Base-by-base conservation (phyloP, 2,888 invertebrate genomes). In the Stratiomys singularior region DNA sequence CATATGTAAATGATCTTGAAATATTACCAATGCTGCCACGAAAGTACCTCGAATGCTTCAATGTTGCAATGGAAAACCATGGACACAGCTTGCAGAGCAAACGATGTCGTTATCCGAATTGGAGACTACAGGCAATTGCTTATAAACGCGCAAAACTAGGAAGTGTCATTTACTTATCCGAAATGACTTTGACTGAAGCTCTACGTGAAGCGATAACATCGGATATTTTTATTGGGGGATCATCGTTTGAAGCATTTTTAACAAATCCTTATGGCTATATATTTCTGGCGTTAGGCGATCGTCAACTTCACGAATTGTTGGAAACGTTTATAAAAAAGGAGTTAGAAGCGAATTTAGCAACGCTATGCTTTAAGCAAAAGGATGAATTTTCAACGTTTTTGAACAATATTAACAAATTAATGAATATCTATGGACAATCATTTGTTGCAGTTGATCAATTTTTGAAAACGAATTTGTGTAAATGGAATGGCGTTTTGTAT, bases 201-300 rank as follows among this genome's bases (percentile, higher is more conserved):
- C 4, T 76, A 28, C 63, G 7, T 0, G 76, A 76, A 63, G 25
- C 46, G 4, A 15, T 11, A n/a, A 2, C 4, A 13, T 76, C 76
- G 21, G 46, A 76, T 15, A 23, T 60, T 23, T 76, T 23, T 25
- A 28, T 46, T 44, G 44, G n/a, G 15, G 76, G 76, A 3, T 28
- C 76, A 15, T 5, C 25, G 2, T 76, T 76, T n/a, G 76, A 76
- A 5, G 18, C 76, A 28, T 46, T 76, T 23, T 13, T 76, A 15
- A 27, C 28, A 23, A 76, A 76, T 76, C 60, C 60, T 4, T 76
- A 76, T 25, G 76, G 76, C 4, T 76, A 23, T 25, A 60, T 76
- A 21, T 76, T 63, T 21, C 25, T 76, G 7, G 60, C 44, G 9
- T 28, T 76, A 44, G 56, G 44, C 15, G 44, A 21, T 60, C 21